A percentile compares a stretch with the other conserved stretches of the same genome.
phyloP scores from a whole-genome alignment of 2,113 vertebrate species.

The Limanda limanda region DNA sequence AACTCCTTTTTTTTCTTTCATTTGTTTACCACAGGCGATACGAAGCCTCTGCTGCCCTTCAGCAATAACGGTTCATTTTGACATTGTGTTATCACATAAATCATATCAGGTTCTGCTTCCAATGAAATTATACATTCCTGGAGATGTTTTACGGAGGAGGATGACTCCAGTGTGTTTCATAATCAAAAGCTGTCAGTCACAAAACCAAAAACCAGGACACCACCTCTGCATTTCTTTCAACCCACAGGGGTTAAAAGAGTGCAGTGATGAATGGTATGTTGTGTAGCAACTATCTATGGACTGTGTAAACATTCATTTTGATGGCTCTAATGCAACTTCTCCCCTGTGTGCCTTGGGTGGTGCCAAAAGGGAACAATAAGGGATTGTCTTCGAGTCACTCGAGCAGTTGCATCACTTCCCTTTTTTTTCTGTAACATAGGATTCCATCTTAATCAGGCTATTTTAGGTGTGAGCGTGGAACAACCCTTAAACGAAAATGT shows the following conservation, averaged over 20 bases:
- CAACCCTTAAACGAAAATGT: constrained; percentile 4
- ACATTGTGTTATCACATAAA: constrained; percentile 11
- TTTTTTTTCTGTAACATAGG: constrained; percentile 46
- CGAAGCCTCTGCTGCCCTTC: constrained; percentile 2
- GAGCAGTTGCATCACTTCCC: constrained; percentile 72
- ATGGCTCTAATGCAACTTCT: constrained; percentile 33
- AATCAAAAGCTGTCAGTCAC: constrained; percentile 46
- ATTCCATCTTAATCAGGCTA: constrained; percentile 49
- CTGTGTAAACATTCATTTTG: constrained; percentile 16
- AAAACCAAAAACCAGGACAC: constrained; percentile 5
- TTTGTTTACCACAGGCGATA: background rate
- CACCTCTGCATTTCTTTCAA: background rate
- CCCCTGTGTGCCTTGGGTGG: constrained; percentile 68
- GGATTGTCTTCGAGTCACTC: constrained; percentile 70
- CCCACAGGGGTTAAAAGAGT: background rate
- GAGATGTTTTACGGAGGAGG: constrained; percentile 2
- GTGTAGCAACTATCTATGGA: constrained; percentile 49
- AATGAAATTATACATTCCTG: constrained; percentile 33
- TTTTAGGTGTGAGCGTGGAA: constrained; percentile 44
- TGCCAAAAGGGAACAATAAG: constrained; percentile 68
- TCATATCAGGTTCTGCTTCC: constrained; percentile 18
- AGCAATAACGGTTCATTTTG: constrained; percentile 3
- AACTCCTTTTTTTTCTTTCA: background rate
- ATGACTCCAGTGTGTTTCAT: constrained; percentile 25
- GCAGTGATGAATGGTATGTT: constrained; percentile 41